These are phyloP conservation scores for Halcyon smyrnensis DNA, from an alignment of 2,797 vertebrate species.

Conservation along the genomic window DNA sequence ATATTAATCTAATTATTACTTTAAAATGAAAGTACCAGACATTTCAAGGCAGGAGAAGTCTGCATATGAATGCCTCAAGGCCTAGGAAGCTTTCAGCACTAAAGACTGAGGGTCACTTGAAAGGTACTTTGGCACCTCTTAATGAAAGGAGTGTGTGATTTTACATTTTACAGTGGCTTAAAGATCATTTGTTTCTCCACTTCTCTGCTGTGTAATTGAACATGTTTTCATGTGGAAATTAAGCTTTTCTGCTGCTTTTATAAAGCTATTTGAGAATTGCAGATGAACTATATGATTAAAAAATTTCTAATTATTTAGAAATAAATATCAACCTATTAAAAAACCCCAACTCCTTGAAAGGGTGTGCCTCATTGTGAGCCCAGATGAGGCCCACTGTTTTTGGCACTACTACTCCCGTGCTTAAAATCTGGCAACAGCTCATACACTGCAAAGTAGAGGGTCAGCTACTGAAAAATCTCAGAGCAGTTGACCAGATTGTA, in stretches of 20 bases:
- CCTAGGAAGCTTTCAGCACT: neutral
- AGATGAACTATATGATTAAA: neutral
- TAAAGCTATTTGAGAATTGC: neutral
- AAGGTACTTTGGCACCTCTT: constrained; percentile 15
- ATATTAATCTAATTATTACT: neutral
- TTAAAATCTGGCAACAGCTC: neutral
- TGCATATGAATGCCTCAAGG: neutral
- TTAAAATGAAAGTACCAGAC: neutral
- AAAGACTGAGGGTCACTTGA: neutral
- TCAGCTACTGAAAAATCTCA: neutral
- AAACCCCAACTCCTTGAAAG: neutral
- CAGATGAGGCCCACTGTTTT: neutral
- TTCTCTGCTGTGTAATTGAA: neutral
- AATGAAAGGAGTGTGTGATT: neutral
- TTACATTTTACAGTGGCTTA: neutral
- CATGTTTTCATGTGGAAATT: neutral
- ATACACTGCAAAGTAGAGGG: neutral
- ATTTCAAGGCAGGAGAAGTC: neutral
- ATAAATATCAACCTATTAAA: neutral
- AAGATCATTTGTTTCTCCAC: neutral
- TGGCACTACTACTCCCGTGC: neutral
- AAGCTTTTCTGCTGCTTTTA: neutral
- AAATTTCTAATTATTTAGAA: neutral
- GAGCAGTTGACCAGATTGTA: neutral
- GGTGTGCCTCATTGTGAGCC: neutral